Evolutionary conservation across 2,113 vertebrate species (phyloP).

Genomic region (Anas platyrhynchos): DNA sequence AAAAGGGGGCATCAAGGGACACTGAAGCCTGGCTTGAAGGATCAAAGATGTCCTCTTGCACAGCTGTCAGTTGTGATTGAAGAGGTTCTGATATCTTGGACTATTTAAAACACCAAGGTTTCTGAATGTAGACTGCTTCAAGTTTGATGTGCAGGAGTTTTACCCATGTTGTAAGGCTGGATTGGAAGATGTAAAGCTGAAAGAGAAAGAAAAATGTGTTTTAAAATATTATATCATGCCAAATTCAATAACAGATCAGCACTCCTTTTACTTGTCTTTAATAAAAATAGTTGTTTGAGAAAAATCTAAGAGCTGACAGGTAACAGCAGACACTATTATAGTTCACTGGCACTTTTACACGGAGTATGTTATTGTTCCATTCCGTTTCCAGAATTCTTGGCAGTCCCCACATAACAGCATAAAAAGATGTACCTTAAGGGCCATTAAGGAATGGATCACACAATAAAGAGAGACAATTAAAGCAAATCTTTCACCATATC

Average conservation of each 20-base stretch:
- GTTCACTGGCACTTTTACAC: neutral
- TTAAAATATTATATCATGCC: conserved; percentile 21
- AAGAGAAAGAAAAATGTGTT: conserved; percentile 59
- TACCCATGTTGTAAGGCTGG: conserved; percentile 75
- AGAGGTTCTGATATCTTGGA: conserved; percentile 62
- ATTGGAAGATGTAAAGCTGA: conserved; percentile 69
- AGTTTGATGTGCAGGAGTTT: conserved; percentile 54
- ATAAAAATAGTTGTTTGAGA: neutral
- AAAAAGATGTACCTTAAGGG: neutral
- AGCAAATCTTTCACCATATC: neutral
- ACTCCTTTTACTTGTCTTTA: neutral
- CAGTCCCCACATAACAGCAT: neutral
- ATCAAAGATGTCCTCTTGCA: conserved; percentile 55
- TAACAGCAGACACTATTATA: neutral
- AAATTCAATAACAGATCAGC: neutral
- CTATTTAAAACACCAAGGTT: conserved; percentile 60
- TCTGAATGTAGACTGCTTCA: conserved; percentile 57
- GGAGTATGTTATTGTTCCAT: neutral
- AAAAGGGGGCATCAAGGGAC: neutral
- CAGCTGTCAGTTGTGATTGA: conserved; percentile 49
- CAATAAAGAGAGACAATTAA: neutral
- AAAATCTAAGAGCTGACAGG: neutral
- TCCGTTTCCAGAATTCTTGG: neutral
- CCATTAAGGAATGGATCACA: neutral
- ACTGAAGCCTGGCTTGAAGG: conserved; percentile 43